Base-by-base conservation (phyloP, 2,113 vertebrate genomes). In the Dissostichus mawsoni region DNA sequence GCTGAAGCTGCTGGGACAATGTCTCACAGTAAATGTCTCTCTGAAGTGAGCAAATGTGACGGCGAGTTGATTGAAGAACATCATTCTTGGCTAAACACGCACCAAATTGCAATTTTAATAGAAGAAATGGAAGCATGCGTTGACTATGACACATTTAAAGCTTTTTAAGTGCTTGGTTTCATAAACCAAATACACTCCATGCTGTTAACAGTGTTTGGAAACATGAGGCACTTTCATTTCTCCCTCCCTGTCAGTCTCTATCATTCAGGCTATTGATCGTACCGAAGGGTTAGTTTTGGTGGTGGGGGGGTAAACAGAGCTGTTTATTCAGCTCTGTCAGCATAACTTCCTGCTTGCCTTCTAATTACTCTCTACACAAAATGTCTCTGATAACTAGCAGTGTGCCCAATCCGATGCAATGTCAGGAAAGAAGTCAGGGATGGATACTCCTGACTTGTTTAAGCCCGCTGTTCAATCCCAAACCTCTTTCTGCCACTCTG, bases 311-410 rank as follows among this genome's bases (percentile, higher is more conserved):
- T 0, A 9, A 1, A 18, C 1, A 2, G 33, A 12, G 12, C 67
- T 0, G 94, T 93, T 65, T 92, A 90, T 57, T 94, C 93, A 0
- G 83, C 94, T 0, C 87, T 89, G 6, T 77, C 70, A 5, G 29
- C 18, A 0, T 18, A 23, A 47, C 67, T 16, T 74, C 65, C 74
- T 2, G 29, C 62, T 78, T 52, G 29, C 23, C 63, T 20, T 63
- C 48, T 85, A 84, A 90, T 85, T 75, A 67, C 74, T 74, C 18
- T 48, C 59, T 41, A 65, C 41, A 62, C 25, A 10, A 50, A 72
- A 76, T 18, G 23, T 48, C 62, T 74, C 61, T 2, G 8, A 74
- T 93, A 91, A 92, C 50, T 57, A 10, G 83, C 92, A 0, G 3
- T 59, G 1, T 55, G 92, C 65, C 83, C 36, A 6, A 76, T 81